Evolutionary conservation across 2,797 vertebrate genomes (phyloP).

Genomic region (Hoplostethus atlanticus): DNA sequence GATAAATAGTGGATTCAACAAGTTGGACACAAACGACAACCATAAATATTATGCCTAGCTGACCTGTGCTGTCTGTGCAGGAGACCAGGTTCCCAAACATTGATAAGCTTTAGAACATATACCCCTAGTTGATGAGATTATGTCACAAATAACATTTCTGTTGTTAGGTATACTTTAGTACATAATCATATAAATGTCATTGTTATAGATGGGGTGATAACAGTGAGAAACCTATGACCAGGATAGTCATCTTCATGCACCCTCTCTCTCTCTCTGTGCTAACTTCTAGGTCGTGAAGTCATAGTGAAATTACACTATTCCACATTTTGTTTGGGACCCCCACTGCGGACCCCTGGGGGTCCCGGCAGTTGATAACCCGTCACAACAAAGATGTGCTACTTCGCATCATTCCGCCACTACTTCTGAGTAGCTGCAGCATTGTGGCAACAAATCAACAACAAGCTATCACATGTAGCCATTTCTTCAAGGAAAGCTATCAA

Average conservation of each 20-base stretch:
- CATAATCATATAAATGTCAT: conserved; percentile 34
- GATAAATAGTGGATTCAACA: background rate
- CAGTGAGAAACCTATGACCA: conserved; percentile 44
- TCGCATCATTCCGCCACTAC: background rate
- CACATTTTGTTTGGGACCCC: conserved; percentile 20
- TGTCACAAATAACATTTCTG: conserved; percentile 22
- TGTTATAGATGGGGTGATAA: conserved; percentile 47
- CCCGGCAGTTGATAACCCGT: conserved; percentile 18
- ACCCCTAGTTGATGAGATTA: background rate
- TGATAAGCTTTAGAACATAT: background rate
- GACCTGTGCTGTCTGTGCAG: conserved; percentile 8
- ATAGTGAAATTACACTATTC: conserved; percentile 28
- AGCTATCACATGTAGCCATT: conserved; percentile 15
- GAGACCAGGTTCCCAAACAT: conserved; percentile 1
- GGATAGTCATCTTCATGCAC: conserved; percentile 38
- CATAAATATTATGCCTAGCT: background rate
- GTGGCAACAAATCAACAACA: conserved; percentile 36
- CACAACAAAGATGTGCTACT: conserved; percentile 46
- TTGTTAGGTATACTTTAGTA: conserved; percentile 22
- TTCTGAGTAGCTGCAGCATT: conserved; percentile 19
- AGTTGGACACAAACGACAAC: conserved; percentile 12
- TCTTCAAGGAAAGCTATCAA: conserved; percentile 20
- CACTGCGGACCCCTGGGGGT: conserved; percentile 12
- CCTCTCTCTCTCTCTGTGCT: conserved; percentile 20
- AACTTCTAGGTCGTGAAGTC: conserved; percentile 41